Evolutionary conservation across 2,888 invertebrate species (phyloP).

Genomic region (Oscheius sp.): DNA sequence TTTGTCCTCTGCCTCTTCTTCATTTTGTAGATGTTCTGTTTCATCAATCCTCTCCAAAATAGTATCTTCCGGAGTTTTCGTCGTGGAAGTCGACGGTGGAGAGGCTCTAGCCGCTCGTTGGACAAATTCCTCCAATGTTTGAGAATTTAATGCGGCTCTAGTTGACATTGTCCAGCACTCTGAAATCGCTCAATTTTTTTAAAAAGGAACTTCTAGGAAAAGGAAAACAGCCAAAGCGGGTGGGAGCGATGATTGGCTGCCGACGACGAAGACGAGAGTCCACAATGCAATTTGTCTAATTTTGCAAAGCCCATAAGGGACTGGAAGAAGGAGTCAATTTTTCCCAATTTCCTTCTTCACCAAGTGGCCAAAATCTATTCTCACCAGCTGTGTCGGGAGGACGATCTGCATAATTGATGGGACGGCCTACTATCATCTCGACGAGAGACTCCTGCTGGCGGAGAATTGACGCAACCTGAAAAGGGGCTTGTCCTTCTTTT

Average conservation of each 20-base stretch:
- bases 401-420: slow-evolving; percentile 60
- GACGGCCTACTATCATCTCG: slow-evolving; percentile 70
- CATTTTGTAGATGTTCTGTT: neutral
- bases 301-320: slow-evolving; percentile 34
- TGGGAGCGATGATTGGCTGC: slow-evolving; percentile 33
- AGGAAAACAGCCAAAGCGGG: slow-evolving; percentile 7
- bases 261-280: slow-evolving; percentile 28
- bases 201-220: too few species aligned
- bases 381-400: slow-evolving; percentile 62
- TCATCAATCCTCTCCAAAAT: slow-evolving; percentile 8
- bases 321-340: slow-evolving; percentile 5
- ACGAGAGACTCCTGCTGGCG: slow-evolving; percentile 62
- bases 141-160: slow-evolving; percentile 65
- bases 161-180: slow-evolving; percentile 72
- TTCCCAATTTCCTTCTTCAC: neutral
- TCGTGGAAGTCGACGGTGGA: slow-evolving; percentile 19
- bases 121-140: slow-evolving; percentile 66
- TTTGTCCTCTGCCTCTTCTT: neutral
- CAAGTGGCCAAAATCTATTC: neutral
- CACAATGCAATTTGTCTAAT: slow-evolving; percentile 37
- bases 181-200: slow-evolving; percentile 53
- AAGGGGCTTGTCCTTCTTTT: neutral
- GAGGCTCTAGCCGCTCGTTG: slow-evolving; percentile 44
- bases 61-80: slow-evolving; percentile 21
- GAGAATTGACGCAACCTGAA: slow-evolving; percentile 60